phyloP scores from a whole-genome alignment of 2,113 vertebrate genomes.

The Psittacula cyanocephala region DNA sequence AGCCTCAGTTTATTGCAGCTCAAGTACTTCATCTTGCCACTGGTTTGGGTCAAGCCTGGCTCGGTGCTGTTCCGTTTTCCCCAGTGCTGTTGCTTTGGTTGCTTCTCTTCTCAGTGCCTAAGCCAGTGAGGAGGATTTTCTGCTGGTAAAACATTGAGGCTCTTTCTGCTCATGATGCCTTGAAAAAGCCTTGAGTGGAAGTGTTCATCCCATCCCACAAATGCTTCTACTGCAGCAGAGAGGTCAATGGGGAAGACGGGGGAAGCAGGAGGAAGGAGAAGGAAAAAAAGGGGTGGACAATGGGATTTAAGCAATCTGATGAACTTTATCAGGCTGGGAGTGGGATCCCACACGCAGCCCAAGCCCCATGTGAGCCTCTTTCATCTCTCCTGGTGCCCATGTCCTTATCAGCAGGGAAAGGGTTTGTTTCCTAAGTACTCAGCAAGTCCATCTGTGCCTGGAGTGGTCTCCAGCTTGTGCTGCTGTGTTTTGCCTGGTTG shows the following conservation, averaged over 20 bases:
- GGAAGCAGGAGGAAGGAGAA: background rate
- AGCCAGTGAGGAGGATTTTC: background rate
- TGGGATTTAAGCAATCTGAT: background rate
- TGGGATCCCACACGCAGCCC: background rate
- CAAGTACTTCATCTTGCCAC: background rate
- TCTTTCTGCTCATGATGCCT: background rate
- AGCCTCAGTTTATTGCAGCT: background rate
- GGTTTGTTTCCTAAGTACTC: background rate
- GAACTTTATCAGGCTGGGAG: background rate
- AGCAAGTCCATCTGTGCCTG: background rate
- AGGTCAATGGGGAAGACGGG: background rate
- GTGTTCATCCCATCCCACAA: fast-evolving
- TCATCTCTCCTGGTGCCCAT: slow-evolving; percentile 24
- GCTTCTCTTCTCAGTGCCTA: background rate
- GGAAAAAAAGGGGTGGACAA: background rate
- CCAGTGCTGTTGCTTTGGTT: background rate
- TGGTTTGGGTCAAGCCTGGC: background rate
- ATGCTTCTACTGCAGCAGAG: background rate
- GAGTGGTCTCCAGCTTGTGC: slow-evolving; percentile 10
- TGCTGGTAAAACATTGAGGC: fast-evolving
- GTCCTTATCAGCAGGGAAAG: slow-evolving; percentile 22
- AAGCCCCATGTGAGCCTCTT: background rate
- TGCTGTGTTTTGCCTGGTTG: slow-evolving; percentile 69
- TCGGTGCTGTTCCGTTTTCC: background rate
- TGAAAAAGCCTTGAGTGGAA: background rate